phyloP scores from a whole-genome alignment of 2,113 vertebrate genomes.

The Pavo muticus region DNA sequence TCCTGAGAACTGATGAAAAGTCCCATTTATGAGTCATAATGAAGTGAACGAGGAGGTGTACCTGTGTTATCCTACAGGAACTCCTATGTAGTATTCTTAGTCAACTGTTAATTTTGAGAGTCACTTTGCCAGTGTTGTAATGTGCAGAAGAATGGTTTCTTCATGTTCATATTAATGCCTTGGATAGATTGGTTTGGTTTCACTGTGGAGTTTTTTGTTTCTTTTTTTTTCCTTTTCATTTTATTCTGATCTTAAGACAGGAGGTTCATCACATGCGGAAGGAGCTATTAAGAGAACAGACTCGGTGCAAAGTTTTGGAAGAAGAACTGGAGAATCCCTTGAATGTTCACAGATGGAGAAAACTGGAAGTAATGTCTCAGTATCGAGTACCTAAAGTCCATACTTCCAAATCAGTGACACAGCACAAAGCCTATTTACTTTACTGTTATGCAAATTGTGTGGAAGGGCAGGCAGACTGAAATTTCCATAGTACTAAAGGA shows the following conservation, averaged over 20 bases:
- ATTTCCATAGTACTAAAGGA: slow-evolving; percentile 19
- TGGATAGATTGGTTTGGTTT: neutral
- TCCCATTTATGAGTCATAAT: neutral
- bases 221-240: slow-evolving; percentile 36
- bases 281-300: slow-evolving; percentile 89
- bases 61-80: neutral
- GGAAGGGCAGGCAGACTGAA: slow-evolving; percentile 20
- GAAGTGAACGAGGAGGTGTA: neutral
- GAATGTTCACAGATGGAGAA: slow-evolving; percentile 96
- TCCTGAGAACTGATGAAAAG: neutral
- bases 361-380: slow-evolving; percentile 81
- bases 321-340: slow-evolving; percentile 91
- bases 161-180: neutral
- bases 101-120: neutral
- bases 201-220: neutral
- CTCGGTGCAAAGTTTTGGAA: slow-evolving; percentile 86
- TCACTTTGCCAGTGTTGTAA: neutral
- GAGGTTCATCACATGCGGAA: slow-evolving; percentile 88
- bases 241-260: slow-evolving; percentile 74
- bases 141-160: neutral
- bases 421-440: slow-evolving; percentile 23
- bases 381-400: neutral
- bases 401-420: neutral
- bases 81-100: neutral
- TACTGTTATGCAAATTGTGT: slow-evolving; percentile 36